Base-by-base conservation (phyloP, 2,888 invertebrate genomes). In the Pimpla rufipes region DNA sequence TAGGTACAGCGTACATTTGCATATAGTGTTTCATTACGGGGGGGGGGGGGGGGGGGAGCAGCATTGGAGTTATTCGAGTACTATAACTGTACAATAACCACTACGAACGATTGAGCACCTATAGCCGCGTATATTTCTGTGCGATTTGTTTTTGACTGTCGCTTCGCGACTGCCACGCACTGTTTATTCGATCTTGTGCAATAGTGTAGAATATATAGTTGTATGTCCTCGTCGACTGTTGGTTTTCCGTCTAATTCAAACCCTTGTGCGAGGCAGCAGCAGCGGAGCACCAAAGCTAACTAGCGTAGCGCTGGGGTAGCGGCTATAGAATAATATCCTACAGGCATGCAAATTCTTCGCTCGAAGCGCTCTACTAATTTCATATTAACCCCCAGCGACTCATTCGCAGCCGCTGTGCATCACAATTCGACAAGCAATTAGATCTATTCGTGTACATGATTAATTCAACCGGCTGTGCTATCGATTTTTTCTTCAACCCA, bases 91-190 rank as follows among this genome's bases (percentile, higher is more conserved):
- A 64, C 57, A 76, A 71, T 84, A 64, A 23, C 23, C 4, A 23
- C 50, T 23, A 75, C 64, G 47, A 70, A 80, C 66, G 66, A 81
- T 64, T 68, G 70, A 52, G 77, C 57, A 66, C 40, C 62, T 18
- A 59, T 18, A 8, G 35, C 21, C 23, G 35, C 37, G 62, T 59
- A 47, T 68, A 84, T 55, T 87, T 90, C 89, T 85, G 81, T 55
- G 57, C 87, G 83, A 89, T 89, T 88, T 89, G 75, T 52, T 68
- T 64, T 11, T 62, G 16, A 62, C 37, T 62, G 37, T 62, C 37
- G 40, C 37, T 37, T 37, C 18, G 2, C 18, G 16, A 59, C 59
- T 13, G 35, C 16, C 8, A 35, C 59, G 37, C 59, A 37, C 59
- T 59, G 18, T 62, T 37, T 37, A 18, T 62, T 40, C 37, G 11